These are phyloP conservation scores for Nycticryphes semicollaris DNA, from an alignment of 2,113 vertebrate species.

Conservation along the genomic window DNA sequence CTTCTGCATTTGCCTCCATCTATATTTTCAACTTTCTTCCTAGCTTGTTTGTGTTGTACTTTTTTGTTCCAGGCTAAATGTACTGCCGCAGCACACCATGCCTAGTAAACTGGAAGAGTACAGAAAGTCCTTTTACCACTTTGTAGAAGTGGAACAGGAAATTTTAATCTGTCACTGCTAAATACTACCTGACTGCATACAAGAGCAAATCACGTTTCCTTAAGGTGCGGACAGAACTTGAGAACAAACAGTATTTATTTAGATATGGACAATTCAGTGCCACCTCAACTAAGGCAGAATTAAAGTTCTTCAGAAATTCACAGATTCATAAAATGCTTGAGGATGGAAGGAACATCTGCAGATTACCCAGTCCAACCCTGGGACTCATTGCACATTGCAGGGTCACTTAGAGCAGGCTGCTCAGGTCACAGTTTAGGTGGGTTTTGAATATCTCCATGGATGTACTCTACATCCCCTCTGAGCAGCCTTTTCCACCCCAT, in stretches of 20 bases:
- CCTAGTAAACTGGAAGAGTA: background rate
- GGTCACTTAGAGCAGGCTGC: background rate
- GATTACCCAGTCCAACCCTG: background rate
- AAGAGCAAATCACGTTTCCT: background rate
- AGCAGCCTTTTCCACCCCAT: background rate
- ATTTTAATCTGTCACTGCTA: background rate
- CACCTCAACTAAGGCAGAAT: background rate
- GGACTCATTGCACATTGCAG: background rate
- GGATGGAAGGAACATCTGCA: background rate
- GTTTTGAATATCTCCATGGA: background rate
- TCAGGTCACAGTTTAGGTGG: background rate
- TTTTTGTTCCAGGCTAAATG: background rate
- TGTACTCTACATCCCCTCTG: background rate
- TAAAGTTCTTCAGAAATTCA: background rate
- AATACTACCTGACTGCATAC: background rate
- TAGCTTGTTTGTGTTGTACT: background rate
- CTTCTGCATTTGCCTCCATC: background rate
- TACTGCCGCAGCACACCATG: background rate
- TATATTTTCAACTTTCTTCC: background rate
- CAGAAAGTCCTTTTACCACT: background rate
- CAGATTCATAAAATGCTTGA: background rate
- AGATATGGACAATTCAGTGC: background rate
- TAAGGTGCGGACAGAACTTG: background rate
- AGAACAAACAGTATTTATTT: background rate
- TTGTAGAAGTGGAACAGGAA: background rate